These are phyloP conservation scores for Pelmatolapia mariae DNA, from an alignment of 2,113 vertebrate genomes.

Conservation along the genomic window DNA sequence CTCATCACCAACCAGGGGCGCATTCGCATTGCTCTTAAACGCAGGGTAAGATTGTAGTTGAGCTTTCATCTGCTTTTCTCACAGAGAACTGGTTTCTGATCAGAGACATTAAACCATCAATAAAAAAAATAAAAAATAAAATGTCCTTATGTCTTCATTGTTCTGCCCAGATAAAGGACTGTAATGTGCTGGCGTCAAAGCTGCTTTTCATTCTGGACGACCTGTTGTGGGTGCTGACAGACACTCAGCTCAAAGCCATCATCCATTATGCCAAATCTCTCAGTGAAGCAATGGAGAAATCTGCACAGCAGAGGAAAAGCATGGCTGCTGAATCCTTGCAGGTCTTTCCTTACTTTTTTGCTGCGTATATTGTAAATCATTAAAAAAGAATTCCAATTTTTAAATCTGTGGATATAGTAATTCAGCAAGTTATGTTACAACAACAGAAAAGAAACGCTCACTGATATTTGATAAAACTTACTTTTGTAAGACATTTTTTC, in stretches of 20 bases:
- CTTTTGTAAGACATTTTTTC: neutral
- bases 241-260: constrained; percentile 96
- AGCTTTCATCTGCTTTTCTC: neutral
- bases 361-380: neutral
- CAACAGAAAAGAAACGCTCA: neutral
- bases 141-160: neutral
- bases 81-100: neutral
- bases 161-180: constrained; percentile 86
- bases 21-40: constrained; percentile 92
- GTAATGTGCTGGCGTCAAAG: constrained; percentile 93
- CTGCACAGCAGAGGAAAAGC: constrained; percentile 91
- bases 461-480: neutral
- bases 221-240: constrained; percentile 95
- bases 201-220: constrained; percentile 94
- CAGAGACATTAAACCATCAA: neutral
- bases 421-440: neutral
- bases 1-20: constrained; percentile 96
- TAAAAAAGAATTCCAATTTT: neutral
- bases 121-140: neutral
- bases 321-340: constrained; percentile 69
- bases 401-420: neutral
- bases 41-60: constrained; percentile 77
- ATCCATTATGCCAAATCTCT: constrained; percentile 95
- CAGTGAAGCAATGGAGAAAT: constrained; percentile 94
- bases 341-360: constrained; percentile 35